These are phyloP conservation scores for Pluvialis apricaria DNA, from an alignment of 2,113 vertebrate species.

Conservation along the genomic window DNA sequence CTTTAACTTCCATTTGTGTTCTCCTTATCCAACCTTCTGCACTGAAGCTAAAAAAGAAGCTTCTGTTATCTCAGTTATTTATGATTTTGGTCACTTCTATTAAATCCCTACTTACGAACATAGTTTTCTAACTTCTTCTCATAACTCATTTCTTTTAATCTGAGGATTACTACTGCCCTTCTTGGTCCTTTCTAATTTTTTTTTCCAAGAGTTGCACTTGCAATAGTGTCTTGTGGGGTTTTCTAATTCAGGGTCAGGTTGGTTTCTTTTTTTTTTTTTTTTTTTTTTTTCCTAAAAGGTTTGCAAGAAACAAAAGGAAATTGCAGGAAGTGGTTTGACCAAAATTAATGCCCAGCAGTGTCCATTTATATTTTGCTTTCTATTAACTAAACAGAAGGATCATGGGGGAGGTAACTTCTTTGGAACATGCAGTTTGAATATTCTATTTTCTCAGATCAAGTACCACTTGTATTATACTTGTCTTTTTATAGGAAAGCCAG, in stretches of 20 bases:
- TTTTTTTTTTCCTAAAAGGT: neutral
- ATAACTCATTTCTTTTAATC: neutral
- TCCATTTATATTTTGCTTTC: neutral
- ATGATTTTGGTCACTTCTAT: neutral
- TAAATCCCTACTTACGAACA: neutral
- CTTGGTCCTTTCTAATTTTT: neutral
- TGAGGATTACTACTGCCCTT: neutral
- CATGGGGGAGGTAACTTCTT: neutral
- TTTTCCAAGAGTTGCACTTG: neutral
- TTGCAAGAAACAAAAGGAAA: neutral
- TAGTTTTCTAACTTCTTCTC: conserved; percentile 6
- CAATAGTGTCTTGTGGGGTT: neutral
- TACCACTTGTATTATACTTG: neutral
- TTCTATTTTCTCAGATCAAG: neutral
- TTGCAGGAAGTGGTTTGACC: neutral
- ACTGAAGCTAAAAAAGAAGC: neutral
- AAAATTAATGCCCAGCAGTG: neutral
- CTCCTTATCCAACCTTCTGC: conserved; percentile 7
- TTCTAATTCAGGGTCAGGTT: neutral
- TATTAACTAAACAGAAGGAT: neutral
- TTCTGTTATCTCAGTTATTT: conserved; percentile 29
- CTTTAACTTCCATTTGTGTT: neutral
- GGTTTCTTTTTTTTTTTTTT: neutral
- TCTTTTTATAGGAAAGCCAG: neutral
- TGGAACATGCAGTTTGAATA: neutral